phyloP scores from a whole-genome alignment of 2,888 invertebrate genomes.

The Eristalis arbustorum region DNA sequence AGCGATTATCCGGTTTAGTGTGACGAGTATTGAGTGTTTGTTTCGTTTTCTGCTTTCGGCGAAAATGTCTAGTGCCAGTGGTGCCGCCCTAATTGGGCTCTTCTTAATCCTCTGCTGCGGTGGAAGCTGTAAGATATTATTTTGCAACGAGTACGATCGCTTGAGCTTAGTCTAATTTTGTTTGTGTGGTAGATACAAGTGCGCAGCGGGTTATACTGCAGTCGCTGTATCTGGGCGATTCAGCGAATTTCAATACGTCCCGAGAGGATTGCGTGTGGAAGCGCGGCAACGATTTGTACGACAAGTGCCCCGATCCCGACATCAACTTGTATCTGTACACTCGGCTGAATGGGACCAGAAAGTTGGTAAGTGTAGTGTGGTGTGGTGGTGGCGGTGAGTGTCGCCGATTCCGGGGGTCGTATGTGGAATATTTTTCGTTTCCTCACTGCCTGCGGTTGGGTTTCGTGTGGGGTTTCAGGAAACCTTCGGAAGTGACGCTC shows the following conservation, averaged over 20 bases:
- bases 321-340: slow-evolving; percentile 85
- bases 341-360: slow-evolving; percentile 81
- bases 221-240: slow-evolving; percentile 84
- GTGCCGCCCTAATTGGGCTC: slow-evolving; percentile 16
- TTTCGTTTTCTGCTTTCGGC: background rate
- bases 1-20: background rate
- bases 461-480: background rate
- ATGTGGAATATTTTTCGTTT: slow-evolving; percentile 44
- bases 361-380: slow-evolving; percentile 76
- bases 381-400: background rate
- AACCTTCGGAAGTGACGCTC: background rate
- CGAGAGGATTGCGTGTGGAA: slow-evolving; percentile 87
- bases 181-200: slow-evolving; percentile 21
- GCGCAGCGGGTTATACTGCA: slow-evolving; percentile 75
- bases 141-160: background rate
- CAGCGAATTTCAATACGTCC: slow-evolving; percentile 83
- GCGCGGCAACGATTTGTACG: slow-evolving; percentile 82
- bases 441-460: background rate
- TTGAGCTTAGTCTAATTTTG: background rate
- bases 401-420: slow-evolving; percentile 10
- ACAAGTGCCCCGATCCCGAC: slow-evolving; percentile 87
- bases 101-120: slow-evolving; percentile 19
- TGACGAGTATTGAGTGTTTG: background rate
- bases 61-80: slow-evolving; percentile 24
- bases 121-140: slow-evolving; percentile 46